These are phyloP conservation scores for Hypsopygia costalis DNA, from an alignment of 2,888 invertebrate species.

Conservation along the genomic window DNA sequence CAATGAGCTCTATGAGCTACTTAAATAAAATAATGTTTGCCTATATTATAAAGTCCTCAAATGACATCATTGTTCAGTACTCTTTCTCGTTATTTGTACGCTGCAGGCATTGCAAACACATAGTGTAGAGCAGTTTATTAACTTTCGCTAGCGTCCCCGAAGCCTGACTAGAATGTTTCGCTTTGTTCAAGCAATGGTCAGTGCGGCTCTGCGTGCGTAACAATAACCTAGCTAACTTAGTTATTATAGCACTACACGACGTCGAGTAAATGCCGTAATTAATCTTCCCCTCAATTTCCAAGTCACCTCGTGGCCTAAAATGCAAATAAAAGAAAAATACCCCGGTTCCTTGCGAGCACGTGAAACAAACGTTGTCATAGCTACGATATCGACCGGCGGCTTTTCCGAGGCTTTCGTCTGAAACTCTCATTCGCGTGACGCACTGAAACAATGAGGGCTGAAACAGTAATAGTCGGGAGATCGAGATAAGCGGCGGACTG, in stretches of 20 bases:
- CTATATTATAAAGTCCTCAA: no score
- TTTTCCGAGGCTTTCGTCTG: slow-evolving; percentile 74
- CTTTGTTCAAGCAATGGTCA: slow-evolving; percentile 3
- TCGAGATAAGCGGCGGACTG: slow-evolving; percentile 14
- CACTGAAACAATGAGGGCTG: slow-evolving; percentile 65
- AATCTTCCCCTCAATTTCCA: slow-evolving; percentile 43
- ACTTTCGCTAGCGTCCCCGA: slow-evolving; percentile 6
- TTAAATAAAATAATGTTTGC: no score
- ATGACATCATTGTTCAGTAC: background rate
- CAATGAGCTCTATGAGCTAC: no score
- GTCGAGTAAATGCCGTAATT: slow-evolving; percentile 22
- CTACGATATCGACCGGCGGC: slow-evolving; percentile 74
- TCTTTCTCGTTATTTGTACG: slow-evolving; percentile 10
- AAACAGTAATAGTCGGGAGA: slow-evolving; percentile 55
- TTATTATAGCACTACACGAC: slow-evolving; percentile 12
- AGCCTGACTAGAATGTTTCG: slow-evolving; percentile 3
- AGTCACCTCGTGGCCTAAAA: slow-evolving; percentile 66
- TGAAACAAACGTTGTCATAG: slow-evolving; percentile 74
- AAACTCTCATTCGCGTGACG: slow-evolving; percentile 71
- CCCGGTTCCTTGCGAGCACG: slow-evolving; percentile 54
- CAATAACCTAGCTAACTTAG: slow-evolving; percentile 12
- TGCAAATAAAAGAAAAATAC: slow-evolving; percentile 67
- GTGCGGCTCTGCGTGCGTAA: slow-evolving; percentile 1
- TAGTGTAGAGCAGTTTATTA: background rate
- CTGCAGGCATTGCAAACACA: slow-evolving; percentile 16